A percentile compares a stretch with the other conserved stretches of the same genome.
These are phyloP conservation scores for Oreochromis niloticus DNA, from an alignment of 2,113 vertebrate genomes.

Conservation along the genomic window DNA sequence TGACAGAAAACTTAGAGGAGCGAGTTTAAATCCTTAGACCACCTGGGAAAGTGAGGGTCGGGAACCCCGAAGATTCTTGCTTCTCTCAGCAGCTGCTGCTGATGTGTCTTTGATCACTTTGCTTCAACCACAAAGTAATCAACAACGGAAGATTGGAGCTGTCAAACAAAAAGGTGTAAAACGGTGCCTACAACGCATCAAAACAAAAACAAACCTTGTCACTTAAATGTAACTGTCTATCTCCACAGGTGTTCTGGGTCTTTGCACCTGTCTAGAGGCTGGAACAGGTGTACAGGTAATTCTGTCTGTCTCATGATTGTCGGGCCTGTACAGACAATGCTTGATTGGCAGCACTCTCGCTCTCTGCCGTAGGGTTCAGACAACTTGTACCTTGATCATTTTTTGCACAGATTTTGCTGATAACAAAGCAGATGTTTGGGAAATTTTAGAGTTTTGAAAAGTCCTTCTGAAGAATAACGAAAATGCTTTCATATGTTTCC, in stretches of 20 bases:
- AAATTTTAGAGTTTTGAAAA: neutral
- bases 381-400: neutral
- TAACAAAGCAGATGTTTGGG: neutral
- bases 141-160: neutral
- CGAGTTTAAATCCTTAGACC: neutral
- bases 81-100: neutral
- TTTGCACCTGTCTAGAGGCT: neutral
- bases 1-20: neutral
- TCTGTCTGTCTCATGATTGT: neutral
- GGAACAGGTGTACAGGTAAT: neutral
- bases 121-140: neutral
- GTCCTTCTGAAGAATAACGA: neutral
- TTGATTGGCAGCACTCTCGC: neutral
- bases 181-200: fast-evolving
- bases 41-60: neutral
- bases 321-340: neutral
- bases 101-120: neutral
- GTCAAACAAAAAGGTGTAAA: neutral
- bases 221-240: neutral
- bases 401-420: neutral
- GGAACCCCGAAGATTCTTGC: neutral
- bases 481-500: neutral
- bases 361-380: neutral
- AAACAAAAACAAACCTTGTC: neutral
- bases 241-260: neutral